Evolutionary conservation across 2,113 vertebrate genomes (phyloP), one percentile per base, ranked within the genome.

Genomic region (Chaetodon auriga): DNA sequence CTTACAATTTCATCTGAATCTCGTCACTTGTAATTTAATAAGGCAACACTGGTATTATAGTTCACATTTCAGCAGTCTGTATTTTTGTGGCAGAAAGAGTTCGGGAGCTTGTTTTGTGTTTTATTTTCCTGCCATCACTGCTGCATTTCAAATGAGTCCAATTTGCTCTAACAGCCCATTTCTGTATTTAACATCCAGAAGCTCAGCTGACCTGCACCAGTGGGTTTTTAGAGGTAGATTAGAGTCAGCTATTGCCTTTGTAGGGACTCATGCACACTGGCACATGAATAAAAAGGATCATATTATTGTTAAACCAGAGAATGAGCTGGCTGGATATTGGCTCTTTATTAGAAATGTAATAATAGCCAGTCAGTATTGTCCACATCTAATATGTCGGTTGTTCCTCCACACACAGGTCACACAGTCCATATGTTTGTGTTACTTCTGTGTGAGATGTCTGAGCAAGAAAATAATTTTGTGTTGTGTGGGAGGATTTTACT

Each of bases 401-500:
- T 84, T 68, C 35, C 64, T 43, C 64, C 68, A 77, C 45, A 11
- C 69, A 60, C 25, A 5, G 75, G 82, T 69, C 72, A 61, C 49
- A 14, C 41, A 38, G 75, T 30, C 63, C 65, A 75, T 81, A 82
- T 66, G 62, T 78, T 75, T 81, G 57, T 82, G 72, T 84, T 72
- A 21, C 61, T 51, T 74, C 61, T 80, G 75, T 73, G 55, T 57
- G 71, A 83, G 68, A 66, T 68, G 41, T 82, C 75, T 76, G 74
- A 80, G 71, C 23, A 66, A 60, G 65, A 65, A 84, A 79, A 84
- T 78, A 0, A 16, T 80, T 84, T 80, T 54, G 25, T 75, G 65
- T 64, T 72, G 61, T 60, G 89, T 86, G 69, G 89, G 86, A 82
- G 61, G 72, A 25, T 78, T 92, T 83, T 71, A 75, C 48, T 89